Evolutionary conservation across 1,140 invertebrate genomes (phyloP).

Genomic region (Frieseomelitta varia): DNA sequence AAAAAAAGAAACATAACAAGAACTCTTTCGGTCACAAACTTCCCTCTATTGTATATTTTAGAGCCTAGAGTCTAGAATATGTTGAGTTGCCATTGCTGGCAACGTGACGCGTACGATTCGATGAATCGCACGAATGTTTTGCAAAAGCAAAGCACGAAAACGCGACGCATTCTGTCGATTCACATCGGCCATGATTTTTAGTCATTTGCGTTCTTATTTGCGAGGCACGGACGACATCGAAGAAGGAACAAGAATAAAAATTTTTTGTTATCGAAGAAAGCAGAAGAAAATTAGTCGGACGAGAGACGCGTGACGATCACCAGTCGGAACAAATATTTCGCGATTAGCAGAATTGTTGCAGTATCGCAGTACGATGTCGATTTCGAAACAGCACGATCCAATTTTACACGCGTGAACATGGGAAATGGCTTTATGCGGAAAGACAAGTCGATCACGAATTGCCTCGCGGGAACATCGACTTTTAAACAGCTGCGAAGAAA

Average conservation of each 20-base stretch:
- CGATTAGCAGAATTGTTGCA: constrained; percentile 12
- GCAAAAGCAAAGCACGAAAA: constrained; percentile 11
- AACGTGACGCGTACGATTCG: constrained; percentile 5
- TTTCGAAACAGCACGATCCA: constrained; percentile 38
- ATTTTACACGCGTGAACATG: background rate
- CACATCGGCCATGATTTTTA: background rate
- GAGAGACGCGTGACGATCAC: background rate
- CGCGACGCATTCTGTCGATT: constrained; percentile 11
- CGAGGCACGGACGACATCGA: background rate
- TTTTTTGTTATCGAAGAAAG: background rate
- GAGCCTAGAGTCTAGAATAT: too few species aligned
- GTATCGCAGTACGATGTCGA: constrained; percentile 30
- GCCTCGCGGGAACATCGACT: background rate
- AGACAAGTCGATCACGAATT: constrained; percentile 31
- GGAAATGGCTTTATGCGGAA: constrained; percentile 1
- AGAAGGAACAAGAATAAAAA: background rate
- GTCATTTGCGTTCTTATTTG: background rate
- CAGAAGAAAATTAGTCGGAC: background rate
- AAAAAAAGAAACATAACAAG: background rate
- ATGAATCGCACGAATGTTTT: background rate
- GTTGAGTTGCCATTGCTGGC: background rate
- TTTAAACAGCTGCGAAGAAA: constrained; percentile 11
- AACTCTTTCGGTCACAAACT: background rate
- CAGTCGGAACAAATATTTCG: background rate
- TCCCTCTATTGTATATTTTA: too few species aligned